Conservation (phyloP, 2,888 invertebrate genomes). For the Brenthis hecate region DNA sequence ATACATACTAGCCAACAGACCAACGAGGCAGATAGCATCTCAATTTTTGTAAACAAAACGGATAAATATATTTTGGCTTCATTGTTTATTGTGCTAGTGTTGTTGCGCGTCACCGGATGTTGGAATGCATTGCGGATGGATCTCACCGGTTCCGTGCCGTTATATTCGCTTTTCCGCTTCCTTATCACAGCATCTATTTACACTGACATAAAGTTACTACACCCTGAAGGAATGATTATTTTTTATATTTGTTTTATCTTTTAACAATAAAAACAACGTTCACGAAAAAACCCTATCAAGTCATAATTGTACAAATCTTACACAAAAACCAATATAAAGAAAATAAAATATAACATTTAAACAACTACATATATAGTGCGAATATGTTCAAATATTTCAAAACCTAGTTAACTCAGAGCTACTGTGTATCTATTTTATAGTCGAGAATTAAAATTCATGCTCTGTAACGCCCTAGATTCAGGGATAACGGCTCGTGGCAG, state of each 20-base stretch:
- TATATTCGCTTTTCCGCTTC: slow-evolving; percentile 55
- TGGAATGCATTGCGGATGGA: slow-evolving; percentile 43
- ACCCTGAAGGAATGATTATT: not conserved
- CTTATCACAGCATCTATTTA: slow-evolving; percentile 32
- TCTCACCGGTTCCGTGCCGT: slow-evolving; percentile 70
- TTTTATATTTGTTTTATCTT: not conserved
- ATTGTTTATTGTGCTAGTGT: slow-evolving; percentile 12
- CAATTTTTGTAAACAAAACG: not conserved
- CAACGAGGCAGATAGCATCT: too few relatives aligned
- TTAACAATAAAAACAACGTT: not conserved
- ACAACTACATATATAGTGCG: too few relatives aligned
- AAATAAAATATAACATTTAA: too few relatives aligned
- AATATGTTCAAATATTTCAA: slow-evolving; percentile 1
- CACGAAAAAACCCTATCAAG: not conserved
- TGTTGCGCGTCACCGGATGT: slow-evolving; percentile 33
- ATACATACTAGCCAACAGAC: too few relatives aligned
- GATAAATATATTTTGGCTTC: slow-evolving; percentile 2
- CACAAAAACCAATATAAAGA: not conserved
- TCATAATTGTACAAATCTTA: not conserved
- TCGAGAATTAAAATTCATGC: slow-evolving; percentile 40
- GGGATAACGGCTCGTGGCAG: slow-evolving; percentile 28
- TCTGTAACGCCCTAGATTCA: slow-evolving; percentile 40
- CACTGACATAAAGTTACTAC: not conserved
- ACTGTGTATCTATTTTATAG: slow-evolving; percentile 34
- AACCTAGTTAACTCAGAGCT: not conserved